These are phyloP conservation scores for Anodontia alba DNA, from an alignment of 2,888 invertebrate genomes.

Conservation along the genomic window DNA sequence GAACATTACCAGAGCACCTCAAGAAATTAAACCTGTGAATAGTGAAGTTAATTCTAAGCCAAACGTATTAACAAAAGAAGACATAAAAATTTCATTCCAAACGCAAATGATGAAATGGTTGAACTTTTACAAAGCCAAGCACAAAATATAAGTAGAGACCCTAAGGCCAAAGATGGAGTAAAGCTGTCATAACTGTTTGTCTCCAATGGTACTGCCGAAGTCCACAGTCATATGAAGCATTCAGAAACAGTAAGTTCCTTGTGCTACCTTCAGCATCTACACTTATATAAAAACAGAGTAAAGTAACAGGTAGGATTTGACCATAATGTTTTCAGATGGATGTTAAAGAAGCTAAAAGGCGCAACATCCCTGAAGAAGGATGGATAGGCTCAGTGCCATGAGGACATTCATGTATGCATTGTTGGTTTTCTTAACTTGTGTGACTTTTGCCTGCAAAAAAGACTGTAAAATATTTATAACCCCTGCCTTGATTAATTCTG, in stretches of 20 bases:
- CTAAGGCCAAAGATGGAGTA: slow-evolving; percentile 38
- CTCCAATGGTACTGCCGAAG: slow-evolving; percentile 42
- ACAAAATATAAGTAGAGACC: slow-evolving; percentile 27
- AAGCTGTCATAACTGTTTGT: slow-evolving; percentile 32
- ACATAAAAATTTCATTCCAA: slow-evolving; percentile 36
- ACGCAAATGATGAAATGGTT: slow-evolving; percentile 37
- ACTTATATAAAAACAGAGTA: slow-evolving; percentile 40
- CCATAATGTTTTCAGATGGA: slow-evolving; percentile 27
- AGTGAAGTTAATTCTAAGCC: slow-evolving; percentile 1
- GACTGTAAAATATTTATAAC: slow-evolving; percentile 25
- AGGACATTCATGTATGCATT: slow-evolving; percentile 51
- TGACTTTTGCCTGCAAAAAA: not conserved
- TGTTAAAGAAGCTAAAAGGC: slow-evolving; percentile 18
- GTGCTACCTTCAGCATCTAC: slow-evolving; percentile 33
- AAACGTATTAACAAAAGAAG: slow-evolving; percentile 12
- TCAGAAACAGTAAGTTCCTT: slow-evolving; percentile 17
- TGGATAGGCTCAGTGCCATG: slow-evolving; percentile 40
- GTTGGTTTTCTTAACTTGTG: slow-evolving; percentile 53
- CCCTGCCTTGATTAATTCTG: slow-evolving; percentile 55
- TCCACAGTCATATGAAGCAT: slow-evolving; percentile 36
- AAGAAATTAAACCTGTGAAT: not conserved
- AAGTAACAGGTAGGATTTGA: slow-evolving; percentile 41
- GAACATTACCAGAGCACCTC: not conserved
- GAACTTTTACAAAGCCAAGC: slow-evolving; percentile 39
- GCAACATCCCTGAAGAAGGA: slow-evolving; percentile 22